Evolutionary conservation across 1,140 invertebrate species (phyloP).

Genomic region (Steinernema khuongi): DNA sequence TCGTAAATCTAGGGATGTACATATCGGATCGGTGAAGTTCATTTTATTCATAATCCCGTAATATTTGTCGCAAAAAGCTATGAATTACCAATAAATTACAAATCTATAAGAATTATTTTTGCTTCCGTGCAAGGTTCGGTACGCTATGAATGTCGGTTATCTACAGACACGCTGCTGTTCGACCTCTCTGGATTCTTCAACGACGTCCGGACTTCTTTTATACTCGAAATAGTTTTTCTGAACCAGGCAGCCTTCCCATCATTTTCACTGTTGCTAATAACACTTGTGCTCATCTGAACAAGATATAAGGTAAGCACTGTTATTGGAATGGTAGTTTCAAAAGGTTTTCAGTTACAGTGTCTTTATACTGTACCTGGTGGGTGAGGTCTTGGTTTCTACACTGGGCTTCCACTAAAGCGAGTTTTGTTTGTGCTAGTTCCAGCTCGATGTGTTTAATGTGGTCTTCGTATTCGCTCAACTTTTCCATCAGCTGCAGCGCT

Average conservation of each 20-base stretch:
- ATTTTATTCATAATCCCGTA: too few species aligned
- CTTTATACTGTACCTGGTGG: slow-evolving; percentile 45
- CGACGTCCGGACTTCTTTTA: slow-evolving; percentile 62
- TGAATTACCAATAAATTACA: too few species aligned
- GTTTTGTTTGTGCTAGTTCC: slow-evolving; percentile 88
- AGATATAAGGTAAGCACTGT: slow-evolving; percentile 8
- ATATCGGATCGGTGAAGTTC: too few species aligned
- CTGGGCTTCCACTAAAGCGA: slow-evolving; percentile 91
- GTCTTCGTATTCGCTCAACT: slow-evolving; percentile 47
- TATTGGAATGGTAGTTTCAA: slow-evolving; percentile 16
- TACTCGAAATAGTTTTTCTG: slow-evolving; percentile 24
- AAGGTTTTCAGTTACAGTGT: neutral
- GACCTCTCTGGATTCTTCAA: slow-evolving; percentile 43
- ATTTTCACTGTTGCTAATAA: slow-evolving; percentile 32
- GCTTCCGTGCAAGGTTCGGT: neutral
- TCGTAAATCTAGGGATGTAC: too few species aligned
- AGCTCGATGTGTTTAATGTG: slow-evolving; percentile 66
- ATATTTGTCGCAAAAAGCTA: too few species aligned
- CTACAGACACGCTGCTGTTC: slow-evolving; percentile 26
- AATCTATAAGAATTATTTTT: too few species aligned
- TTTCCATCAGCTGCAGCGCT: slow-evolving; percentile 40
- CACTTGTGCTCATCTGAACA: slow-evolving; percentile 9
- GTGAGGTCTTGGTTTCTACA: slow-evolving; percentile 79
- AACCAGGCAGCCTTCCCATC: slow-evolving; percentile 32
- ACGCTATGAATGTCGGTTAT: slow-evolving; percentile 3